phyloP scores from a whole-genome alignment of 2,113 vertebrate genomes.

The Machaerirhynchus nigripectus region DNA sequence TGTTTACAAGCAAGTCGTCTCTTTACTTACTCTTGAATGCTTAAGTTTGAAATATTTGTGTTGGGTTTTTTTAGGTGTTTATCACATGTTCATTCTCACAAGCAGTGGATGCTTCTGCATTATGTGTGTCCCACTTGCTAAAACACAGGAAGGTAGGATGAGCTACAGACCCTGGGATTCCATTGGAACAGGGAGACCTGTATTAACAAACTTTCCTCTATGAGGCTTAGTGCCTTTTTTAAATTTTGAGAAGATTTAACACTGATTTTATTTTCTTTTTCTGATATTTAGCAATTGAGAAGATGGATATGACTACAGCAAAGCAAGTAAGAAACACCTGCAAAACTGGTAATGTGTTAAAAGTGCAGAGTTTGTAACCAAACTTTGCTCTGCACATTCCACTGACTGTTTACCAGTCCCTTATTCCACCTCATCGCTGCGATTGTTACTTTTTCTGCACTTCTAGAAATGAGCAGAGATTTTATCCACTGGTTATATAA shows the following conservation, averaged over 20 bases:
- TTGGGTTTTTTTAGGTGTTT: constrained; percentile 73
- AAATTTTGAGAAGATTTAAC: background rate
- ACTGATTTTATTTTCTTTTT: background rate
- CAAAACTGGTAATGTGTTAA: background rate
- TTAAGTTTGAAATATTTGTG: background rate
- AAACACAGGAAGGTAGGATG: constrained; percentile 82
- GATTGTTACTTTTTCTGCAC: background rate
- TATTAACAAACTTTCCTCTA: background rate
- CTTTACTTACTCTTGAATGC: background rate
- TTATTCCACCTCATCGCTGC: background rate
- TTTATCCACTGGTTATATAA: background rate
- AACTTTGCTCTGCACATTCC: background rate
- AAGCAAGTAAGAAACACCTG: constrained; percentile 76
- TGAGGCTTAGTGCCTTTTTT: background rate
- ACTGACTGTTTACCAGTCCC: rapidly evolving
- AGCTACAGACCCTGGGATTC: background rate
- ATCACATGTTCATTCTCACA: constrained; percentile 84
- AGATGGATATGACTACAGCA: constrained; percentile 75
- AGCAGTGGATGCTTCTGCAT: constrained; percentile 86
- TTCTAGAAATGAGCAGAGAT: background rate
- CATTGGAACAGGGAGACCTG: background rate
- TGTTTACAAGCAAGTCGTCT: background rate
- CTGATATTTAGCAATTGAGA: constrained; percentile 78
- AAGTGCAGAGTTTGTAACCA: background rate
- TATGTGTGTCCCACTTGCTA: constrained; percentile 82